A percentile compares a stretch with the other conserved stretches of the same genome.
Evolutionary conservation across 92 coral and sea anemone species (phyloP).

Genomic region (Phenganax subtilis): DNA sequence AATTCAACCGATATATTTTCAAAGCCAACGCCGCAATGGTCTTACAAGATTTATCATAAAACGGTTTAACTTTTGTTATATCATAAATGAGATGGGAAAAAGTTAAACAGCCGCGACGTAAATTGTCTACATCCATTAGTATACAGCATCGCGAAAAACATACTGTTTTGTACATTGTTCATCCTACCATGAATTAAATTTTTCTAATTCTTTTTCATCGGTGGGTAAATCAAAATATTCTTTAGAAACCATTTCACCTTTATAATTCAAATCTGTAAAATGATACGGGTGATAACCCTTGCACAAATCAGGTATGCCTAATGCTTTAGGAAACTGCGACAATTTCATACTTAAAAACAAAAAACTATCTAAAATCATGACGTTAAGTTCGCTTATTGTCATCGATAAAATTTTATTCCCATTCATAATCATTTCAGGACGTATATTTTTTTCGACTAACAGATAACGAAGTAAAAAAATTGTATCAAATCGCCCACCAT

Average conservation of each 20-base stretch:
- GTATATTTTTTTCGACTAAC: no score
- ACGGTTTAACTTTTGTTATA: slow-evolving; percentile 7
- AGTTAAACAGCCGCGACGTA: slow-evolving; percentile 12
- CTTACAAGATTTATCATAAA: slow-evolving; percentile 24
- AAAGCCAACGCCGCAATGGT: slow-evolving; percentile 7
- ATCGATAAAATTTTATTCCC: slow-evolving; percentile 2
- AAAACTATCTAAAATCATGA: not conserved
- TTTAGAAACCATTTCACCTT: no score
- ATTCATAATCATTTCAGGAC: no score
- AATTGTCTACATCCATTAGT: no score
- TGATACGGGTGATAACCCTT: slow-evolving; percentile 14
- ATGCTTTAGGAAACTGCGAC: not conserved
- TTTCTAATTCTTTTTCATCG: not conserved
- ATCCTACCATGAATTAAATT: not conserved
- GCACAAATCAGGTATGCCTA: not conserved
- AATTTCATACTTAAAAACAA: not conserved
- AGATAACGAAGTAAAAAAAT: no score
- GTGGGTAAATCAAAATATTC: not conserved
- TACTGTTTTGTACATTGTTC: not conserved
- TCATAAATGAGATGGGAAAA: not conserved
- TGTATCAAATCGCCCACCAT: no score
- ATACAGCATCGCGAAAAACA: not conserved
- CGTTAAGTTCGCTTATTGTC: not conserved
- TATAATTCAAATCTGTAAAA: not conserved
- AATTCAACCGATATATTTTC: slow-evolving; percentile 7